These are phyloP conservation scores for Sesia apiformis DNA, from an alignment of 2,888 invertebrate genomes.

Conservation along the genomic window DNA sequence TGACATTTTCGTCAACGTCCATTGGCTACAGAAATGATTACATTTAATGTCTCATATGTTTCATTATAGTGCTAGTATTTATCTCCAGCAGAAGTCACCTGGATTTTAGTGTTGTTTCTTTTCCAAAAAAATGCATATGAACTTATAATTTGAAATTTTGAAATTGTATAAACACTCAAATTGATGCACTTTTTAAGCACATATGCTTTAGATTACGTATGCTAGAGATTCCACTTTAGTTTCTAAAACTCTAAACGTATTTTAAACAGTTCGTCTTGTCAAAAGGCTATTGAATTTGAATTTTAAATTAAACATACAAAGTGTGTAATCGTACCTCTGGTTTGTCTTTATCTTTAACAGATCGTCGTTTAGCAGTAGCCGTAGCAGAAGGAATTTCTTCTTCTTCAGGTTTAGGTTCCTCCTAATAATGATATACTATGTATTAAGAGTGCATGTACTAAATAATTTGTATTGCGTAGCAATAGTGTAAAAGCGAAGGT, in stretches of 20 bases:
- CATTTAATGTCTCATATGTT: neutral
- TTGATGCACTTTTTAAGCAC: neutral
- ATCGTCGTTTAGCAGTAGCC: constrained; percentile 52
- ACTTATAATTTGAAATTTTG: no score
- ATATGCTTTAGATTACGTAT: neutral
- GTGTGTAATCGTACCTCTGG: constrained; percentile 38
- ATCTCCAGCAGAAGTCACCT: no score
- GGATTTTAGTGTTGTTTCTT: no score
- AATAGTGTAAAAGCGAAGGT: constrained; percentile 3
- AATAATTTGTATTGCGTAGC: neutral
- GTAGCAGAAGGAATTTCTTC: constrained; percentile 51
- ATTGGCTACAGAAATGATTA: constrained; percentile 40
- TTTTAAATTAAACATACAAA: no score
- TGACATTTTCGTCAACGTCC: constrained; percentile 67
- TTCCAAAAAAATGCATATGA: no score
- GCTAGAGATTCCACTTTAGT: no score
- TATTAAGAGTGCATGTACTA: neutral
- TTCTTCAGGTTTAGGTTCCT: constrained; percentile 35
- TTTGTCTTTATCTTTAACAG: constrained; percentile 61
- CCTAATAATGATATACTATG: constrained; percentile 22
- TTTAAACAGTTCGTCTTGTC: no score
- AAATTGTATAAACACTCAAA: no score
- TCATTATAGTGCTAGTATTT: no score
- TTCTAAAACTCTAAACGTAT: no score
- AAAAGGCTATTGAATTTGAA: no score